Base-by-base conservation (phyloP, 2,797 vertebrate genomes). In the Taenioides sp. region DNA sequence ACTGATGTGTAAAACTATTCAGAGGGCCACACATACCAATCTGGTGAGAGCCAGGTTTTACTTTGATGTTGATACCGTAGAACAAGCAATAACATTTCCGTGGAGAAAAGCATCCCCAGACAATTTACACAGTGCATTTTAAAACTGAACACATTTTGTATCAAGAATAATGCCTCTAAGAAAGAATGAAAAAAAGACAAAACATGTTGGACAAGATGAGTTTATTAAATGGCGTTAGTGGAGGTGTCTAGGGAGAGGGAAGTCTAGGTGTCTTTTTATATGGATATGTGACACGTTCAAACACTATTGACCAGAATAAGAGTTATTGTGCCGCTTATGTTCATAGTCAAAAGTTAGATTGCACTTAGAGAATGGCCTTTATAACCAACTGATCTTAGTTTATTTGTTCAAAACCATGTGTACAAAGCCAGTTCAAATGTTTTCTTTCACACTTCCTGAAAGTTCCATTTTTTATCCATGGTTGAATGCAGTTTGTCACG, bases 401-500 rank as follows among this genome's bases (percentile, higher is more conserved):
- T 25, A 22, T 65, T 70, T 57, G 47, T 4, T 65, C 0, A 67
- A 55, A 16, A 52, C 27, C 40, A 9, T 65, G 14, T 34, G 16
- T 23, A 49, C 65, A 74, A 71, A 62, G 37, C 4, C 50, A 0
- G 31, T 57, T 70, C 54, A 37, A 20, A 0, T 66, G 28, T 22
- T 77, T 67, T 65, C 40, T 73, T 65, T 71, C 63, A 70, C 72
- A 63, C 23, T 69, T 70, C 77, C 71, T 86, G 73, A 82, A 78
- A 81, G 76, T 66, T 66, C 78, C 67, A 73, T 79, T 80, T 80
- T 82, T 69, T 65, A 77, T 77, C 52, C 76, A 59, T 2, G 16
- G 43, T 58, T 83, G 84, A 80, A 76, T 67, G 67, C 52, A 68
- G 83, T 86, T 86, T 79, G 83, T 86, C 86, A 87, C 61, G 71